phyloP scores from a whole-genome alignment of 2,888 invertebrate genomes.

The Microplitis deprimator region DNA sequence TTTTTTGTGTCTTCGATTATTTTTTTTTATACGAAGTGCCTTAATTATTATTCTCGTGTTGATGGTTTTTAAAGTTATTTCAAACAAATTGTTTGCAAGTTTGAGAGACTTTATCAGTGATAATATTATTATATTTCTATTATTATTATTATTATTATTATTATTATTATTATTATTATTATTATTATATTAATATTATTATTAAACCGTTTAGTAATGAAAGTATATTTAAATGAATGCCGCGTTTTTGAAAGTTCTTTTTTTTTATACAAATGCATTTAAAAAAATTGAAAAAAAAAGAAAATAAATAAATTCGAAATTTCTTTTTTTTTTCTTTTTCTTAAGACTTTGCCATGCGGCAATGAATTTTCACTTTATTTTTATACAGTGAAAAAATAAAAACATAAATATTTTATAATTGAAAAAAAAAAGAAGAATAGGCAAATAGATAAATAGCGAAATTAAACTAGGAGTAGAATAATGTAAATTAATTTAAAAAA shows the following conservation, averaged over 20 bases:
- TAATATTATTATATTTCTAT: conserved; percentile 21
- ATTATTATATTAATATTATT: conserved; percentile 9
- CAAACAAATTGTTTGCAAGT: conserved; percentile 23
- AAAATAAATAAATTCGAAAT: background rate
- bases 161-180: conserved; percentile 4
- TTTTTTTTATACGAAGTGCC: conserved; percentile 27
- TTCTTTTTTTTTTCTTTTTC: background rate
- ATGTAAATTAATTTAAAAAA: background rate
- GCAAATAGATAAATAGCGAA: conserved; percentile 6
- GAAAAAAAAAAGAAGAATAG: background rate
- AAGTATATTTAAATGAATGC: conserved; percentile 18
- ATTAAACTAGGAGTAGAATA: background rate
- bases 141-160: conserved; percentile 28
- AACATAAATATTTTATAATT: background rate
- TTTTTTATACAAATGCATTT: conserved; percentile 18
- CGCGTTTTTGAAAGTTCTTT: background rate
- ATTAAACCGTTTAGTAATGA: conserved; percentile 8
- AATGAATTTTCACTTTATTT: background rate
- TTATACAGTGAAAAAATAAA: conserved; percentile 17
- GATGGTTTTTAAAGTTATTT: conserved; percentile 9
- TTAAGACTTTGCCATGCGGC: background rate
- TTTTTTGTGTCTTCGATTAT: conserved; percentile 8
- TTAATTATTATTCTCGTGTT: conserved; percentile 18
- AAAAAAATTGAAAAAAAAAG: conserved; percentile 1
- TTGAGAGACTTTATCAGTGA: conserved; percentile 41